Percentiles rank a stretch among this genome's conserved stretches.
Evolutionary conservation across 2,888 invertebrate genomes (phyloP).

Genomic region (Drosophila putrida): DNA sequence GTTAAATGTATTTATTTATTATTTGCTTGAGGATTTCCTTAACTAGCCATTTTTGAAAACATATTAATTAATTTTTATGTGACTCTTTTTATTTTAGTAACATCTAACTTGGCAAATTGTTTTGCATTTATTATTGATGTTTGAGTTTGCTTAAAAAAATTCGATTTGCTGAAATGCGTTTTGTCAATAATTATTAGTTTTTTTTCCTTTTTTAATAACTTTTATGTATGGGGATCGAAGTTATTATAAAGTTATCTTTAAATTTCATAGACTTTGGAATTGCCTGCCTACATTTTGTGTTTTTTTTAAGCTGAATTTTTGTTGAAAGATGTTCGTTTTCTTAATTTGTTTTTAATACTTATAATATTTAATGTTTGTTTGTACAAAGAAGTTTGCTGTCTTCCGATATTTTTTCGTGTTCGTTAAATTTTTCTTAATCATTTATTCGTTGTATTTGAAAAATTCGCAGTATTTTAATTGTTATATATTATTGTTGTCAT

Average conservation of each 20-base stretch:
- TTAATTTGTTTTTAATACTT: conserved; percentile 15
- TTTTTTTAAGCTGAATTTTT: conserved; percentile 40
- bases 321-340: conserved; percentile 11
- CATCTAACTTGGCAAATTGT: conserved; percentile 66
- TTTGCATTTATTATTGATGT: conserved; percentile 59
- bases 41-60: conserved; percentile 4
- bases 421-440: conserved; percentile 68
- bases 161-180: conserved; percentile 74
- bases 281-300: conserved; percentile 19
- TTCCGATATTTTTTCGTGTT: conserved; percentile 16
- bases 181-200: conserved; percentile 54
- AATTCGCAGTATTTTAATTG: conserved; percentile 65
- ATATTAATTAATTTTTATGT: conserved; percentile 10
- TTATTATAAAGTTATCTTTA: conserved; percentile 35
- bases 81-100: conserved; percentile 18
- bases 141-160: conserved; percentile 63
- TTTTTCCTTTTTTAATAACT: conserved; percentile 27
- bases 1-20: conserved; percentile 37
- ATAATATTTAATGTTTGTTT: conserved; percentile 8
- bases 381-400: conserved; percentile 16
- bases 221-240: conserved; percentile 68
- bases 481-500: conserved; percentile 21
- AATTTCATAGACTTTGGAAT: conserved; percentile 39
- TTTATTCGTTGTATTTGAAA: conserved; percentile 82
- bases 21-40: conserved; percentile 28